These are phyloP conservation scores for Drosophila antonietae DNA, from an alignment of 2,888 invertebrate genomes.

Conservation along the genomic window DNA sequence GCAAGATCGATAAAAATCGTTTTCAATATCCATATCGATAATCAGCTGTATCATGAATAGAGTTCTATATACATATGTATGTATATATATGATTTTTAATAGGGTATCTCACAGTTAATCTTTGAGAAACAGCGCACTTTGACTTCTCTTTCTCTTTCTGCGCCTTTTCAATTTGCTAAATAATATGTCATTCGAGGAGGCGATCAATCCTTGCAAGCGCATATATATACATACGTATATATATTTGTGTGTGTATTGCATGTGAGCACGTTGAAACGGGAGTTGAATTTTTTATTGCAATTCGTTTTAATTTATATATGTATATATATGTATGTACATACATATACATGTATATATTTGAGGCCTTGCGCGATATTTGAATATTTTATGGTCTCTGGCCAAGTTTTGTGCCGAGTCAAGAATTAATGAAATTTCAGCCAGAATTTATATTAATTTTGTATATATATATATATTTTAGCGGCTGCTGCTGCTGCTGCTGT, in stretches of 20 bases:
- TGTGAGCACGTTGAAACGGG: constrained; percentile 59
- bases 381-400: constrained; percentile 49
- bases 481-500: constrained; percentile 5
- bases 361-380: constrained; percentile 53
- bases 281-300: constrained; percentile 76
- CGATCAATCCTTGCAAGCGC: constrained; percentile 69
- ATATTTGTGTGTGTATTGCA: constrained; percentile 3
- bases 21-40: no score
- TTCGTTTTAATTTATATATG: constrained; percentile 69
- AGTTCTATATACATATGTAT: background rate
- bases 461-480: background rate
- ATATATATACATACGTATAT: constrained; percentile 8
- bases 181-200: constrained; percentile 76
- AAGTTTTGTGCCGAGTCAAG: constrained; percentile 36
- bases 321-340: background rate
- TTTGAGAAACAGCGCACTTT: no score
- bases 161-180: constrained; percentile 71
- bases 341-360: constrained; percentile 11
- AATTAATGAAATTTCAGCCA: constrained; percentile 60
- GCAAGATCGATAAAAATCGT: no score
- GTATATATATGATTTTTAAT: background rate
- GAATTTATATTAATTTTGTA: constrained; percentile 51
- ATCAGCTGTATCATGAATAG: no score
- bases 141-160: constrained; percentile 12
- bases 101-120: background rate